Evolutionary conservation across 2,888 invertebrate species (phyloP), one percentile per base, ranked within the genome.

Genomic region (Nyleta sp.): DNA sequence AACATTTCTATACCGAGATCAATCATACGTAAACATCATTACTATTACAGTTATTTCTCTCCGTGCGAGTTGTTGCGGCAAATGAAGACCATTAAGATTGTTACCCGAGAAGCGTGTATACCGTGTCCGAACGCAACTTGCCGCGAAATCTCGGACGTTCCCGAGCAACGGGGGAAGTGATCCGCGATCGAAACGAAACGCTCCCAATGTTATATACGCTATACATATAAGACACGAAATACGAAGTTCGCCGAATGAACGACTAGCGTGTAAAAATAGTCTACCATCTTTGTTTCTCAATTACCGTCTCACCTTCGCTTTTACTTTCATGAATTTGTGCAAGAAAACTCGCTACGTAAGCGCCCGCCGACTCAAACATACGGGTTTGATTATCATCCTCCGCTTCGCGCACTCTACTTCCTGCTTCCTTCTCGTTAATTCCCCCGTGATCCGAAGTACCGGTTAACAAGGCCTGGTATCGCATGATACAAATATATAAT

Each of bases 211-310:
- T 59, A 31, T 35, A 38, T 40, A 48, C 31, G 31, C 35, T 31
- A 48, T 33, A 57, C 48, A 68, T 68, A 68, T 48, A 53, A 68
- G 28, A 68, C 68, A 28, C 7, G 38, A 57, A 68, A 46, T 35
- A 42, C 8, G 11, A 67, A 20, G 5, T 67, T 17, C 2, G 40
- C 18, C 38, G 57, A 70, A 70, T 35, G 62, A 65, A 50, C 73
- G 28, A 64, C 80, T 83, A 82, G 84, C 84, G 84, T 85, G 83
- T 82, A 67, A 73, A 73, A 73, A 73, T 73, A 73, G 40, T 67
- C 59, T 59, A 52, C 64, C 52, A 73, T 73, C 50, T 73, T 62
- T 55, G 7, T n/a, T n/a, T 72, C 24, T 68, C 24, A 28, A n/a
- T 55, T 18, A n/a, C n/a, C n/a, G n/a, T 44, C 42, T 70, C 17